Conservation (phyloP, 92 coral and sea anemone genomes). For the Porites rus region DNA sequence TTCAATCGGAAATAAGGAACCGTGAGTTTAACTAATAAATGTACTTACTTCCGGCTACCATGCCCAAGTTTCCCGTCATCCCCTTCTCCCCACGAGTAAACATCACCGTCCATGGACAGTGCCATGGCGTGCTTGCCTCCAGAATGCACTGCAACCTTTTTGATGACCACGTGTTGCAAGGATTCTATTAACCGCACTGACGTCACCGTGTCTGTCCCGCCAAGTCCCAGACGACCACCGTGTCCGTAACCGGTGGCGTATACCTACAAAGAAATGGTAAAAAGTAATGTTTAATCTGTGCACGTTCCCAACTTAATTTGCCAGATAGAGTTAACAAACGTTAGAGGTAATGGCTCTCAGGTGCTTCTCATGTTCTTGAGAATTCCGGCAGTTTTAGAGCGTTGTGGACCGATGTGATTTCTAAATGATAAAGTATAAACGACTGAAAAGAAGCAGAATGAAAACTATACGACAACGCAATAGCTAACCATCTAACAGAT, state of each 20-base stretch:
- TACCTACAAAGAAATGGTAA: slow-evolving; percentile 51
- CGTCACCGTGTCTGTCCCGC: slow-evolving; percentile 97
- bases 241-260: slow-evolving; percentile 98
- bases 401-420: too few species aligned
- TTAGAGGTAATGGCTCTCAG: too few species aligned
- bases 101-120: slow-evolving; percentile 88
- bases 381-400: too few species aligned
- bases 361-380: too few species aligned
- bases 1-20: too few species aligned
- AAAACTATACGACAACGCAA: too few species aligned
- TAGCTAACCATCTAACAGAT: too few species aligned
- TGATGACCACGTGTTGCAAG: slow-evolving; percentile 94
- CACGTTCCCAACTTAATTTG: too few species aligned
- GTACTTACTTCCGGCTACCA: slow-evolving; percentile 89
- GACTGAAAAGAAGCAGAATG: too few species aligned
- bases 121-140: slow-evolving; percentile 99
- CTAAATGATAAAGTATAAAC: too few species aligned
- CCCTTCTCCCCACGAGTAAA: slow-evolving; percentile 97
- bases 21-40: neutral
- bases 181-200: slow-evolving; percentile 91
- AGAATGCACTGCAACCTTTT: slow-evolving; percentile 95
- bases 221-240: slow-evolving; percentile 98
- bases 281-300: neutral
- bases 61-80: slow-evolving; percentile 98
- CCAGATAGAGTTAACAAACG: too few species aligned